Percentiles rank a stretch among this genome's conserved stretches.
Evolutionary conservation across 2,113 vertebrate genomes (phyloP).

Genomic region (Mormyrus iriodes): DNA sequence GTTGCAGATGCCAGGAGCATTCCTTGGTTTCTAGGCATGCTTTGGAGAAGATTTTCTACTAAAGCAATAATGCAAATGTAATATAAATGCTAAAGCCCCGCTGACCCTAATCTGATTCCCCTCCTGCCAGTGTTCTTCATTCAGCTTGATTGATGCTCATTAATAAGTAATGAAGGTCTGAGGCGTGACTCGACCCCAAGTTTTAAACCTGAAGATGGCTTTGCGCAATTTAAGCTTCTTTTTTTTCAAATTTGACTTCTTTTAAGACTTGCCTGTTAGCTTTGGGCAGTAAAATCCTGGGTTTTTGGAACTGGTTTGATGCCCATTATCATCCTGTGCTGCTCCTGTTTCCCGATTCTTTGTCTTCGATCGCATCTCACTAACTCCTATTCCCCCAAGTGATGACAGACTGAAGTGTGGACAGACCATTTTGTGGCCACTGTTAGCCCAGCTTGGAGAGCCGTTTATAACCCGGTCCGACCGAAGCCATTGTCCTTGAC

Average conservation of each 20-base stretch:
- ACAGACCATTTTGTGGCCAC: not conserved
- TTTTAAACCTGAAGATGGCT: not conserved
- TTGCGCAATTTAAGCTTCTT: not conserved
- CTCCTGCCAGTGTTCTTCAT: constrained; percentile 8
- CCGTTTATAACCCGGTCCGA: not conserved
- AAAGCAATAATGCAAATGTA: not conserved
- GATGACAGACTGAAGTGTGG: not conserved
- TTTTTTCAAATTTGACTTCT: not conserved
- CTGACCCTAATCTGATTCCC: not conserved
- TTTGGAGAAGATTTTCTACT: not conserved
- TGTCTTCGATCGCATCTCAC: not conserved
- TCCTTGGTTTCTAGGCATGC: not conserved
- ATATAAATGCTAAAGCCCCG: not conserved
- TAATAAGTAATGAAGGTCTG: constrained; percentile 16
- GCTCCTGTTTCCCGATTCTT: not conserved
- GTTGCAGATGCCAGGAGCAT: not conserved
- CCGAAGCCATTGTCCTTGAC: not conserved
- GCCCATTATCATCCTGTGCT: not conserved
- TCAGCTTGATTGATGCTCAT: constrained; percentile 21
- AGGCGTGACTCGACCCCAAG: not conserved
- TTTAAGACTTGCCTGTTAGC: constrained; percentile 11
- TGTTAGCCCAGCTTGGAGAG: not conserved
- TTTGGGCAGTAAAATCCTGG: constrained; percentile 20
- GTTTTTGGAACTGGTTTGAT: constrained; percentile 11
- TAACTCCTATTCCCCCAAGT: not conserved